These are phyloP conservation scores for Ibidorhyncha struthersii DNA, from an alignment of 2,113 vertebrate genomes.

Conservation along the genomic window DNA sequence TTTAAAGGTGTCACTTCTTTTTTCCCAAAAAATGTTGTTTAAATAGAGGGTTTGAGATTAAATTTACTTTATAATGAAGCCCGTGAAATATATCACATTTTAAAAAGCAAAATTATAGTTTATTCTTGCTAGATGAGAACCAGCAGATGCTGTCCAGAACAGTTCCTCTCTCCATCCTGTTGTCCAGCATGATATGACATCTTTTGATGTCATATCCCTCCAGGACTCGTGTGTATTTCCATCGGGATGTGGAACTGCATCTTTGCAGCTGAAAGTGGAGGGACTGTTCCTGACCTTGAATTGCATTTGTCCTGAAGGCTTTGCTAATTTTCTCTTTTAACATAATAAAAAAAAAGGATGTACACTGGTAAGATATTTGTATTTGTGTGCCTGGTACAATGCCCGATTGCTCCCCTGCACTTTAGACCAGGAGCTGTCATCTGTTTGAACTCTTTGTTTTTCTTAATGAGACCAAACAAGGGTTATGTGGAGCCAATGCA, in stretches of 20 bases:
- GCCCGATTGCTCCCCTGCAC: fast-evolving
- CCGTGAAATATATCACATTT: neutral
- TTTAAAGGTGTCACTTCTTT: neutral
- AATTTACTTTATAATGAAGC: neutral
- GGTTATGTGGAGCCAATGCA: neutral
- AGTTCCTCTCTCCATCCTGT: neutral
- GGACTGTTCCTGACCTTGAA: neutral
- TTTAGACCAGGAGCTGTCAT: neutral
- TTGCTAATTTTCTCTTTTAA: neutral
- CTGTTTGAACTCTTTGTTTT: neutral
- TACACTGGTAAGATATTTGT: neutral
- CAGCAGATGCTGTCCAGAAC: neutral
- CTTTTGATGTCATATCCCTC: neutral
- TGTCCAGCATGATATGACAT: too few species aligned
- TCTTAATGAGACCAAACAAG: neutral
- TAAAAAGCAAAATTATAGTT: neutral
- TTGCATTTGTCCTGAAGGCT: neutral
- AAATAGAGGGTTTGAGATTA: neutral
- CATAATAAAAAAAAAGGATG: neutral
- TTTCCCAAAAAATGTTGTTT: neutral
- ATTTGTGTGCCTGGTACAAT: fast-evolving
- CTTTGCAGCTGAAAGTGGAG: neutral
- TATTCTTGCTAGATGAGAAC: neutral
- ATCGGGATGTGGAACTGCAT: neutral
- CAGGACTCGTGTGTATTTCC: neutral